Evolutionary conservation across 2,888 invertebrate species (phyloP), one percentile per base, ranked within the genome.

Genomic region (Mythimna loreyi): DNA sequence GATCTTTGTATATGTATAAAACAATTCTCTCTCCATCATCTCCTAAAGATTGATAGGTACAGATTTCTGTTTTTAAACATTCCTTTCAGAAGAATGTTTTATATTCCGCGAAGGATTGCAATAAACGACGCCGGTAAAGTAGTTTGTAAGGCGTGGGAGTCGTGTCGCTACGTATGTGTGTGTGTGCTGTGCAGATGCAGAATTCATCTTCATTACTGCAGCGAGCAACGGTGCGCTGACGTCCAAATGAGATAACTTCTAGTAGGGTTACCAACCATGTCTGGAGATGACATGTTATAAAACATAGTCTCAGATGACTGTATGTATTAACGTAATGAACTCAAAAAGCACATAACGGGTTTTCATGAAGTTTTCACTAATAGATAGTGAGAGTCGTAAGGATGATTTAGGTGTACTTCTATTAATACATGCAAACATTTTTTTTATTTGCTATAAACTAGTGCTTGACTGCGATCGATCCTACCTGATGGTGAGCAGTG

Each of bases 121-220:
- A 71, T 78, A 73, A 78, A 67, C 57, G 52, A 62, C 25, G 61
- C 25, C 62, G 49, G 59, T 60, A 45, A 68, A 63, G 65, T 59
- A 76, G 56, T 78, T 65, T 80, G 62, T 63, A 63, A 76, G 43
- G 76, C 77, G 77, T 77, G 65, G 58, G 58, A 80, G 76, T 69
- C 81, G 81, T 66, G 77, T 66, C 36, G 59, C 80, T 65, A 70
- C 66, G 47, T 49, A 33, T 70, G 53, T 49, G 43, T 62, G 56
- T 70, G 53, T 49, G 43, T 62, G 56, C 23, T 56, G 36, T 59
- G 16, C 16, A 53, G 65, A 80, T 77, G 77, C 59, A 53, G 70
- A 66, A 80, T 76, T 76, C 78, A 78, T 78, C 81, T 78, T 81
- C 77, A 78, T 78, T 78, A 78, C 66, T 69, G 77, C 50, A 50